Evolutionary conservation across 1,140 invertebrate species (phyloP).

Genomic region (Lordiphosa collinella): DNA sequence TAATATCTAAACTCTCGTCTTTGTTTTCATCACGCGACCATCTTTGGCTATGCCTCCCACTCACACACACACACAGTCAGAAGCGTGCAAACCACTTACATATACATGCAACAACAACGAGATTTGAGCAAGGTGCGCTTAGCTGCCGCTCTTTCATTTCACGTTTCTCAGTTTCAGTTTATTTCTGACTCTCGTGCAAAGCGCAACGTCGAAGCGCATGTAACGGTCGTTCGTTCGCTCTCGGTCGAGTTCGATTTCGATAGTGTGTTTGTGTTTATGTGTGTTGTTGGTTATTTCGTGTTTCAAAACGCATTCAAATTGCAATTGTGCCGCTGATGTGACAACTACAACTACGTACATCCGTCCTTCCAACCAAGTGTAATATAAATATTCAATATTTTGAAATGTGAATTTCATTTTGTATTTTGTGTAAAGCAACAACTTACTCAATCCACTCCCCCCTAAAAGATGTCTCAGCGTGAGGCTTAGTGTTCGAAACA

Average conservation of each 20-base stretch:
- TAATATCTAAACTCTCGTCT: not conserved
- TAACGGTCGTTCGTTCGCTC: constrained; percentile 30
- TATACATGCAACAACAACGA: constrained; percentile 49
- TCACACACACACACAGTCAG: constrained; percentile 8
- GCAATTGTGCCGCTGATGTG: no score
- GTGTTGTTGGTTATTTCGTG: constrained; percentile 38
- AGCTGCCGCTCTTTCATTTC: constrained; percentile 50
- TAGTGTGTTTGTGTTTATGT: constrained; percentile 13
- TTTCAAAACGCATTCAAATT: constrained; percentile 18
- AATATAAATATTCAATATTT: no score
- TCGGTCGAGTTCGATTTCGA: constrained; percentile 10
- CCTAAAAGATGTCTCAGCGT: no score
- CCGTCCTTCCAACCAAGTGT: no score
- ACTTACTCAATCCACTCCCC: no score
- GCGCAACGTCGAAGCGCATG: constrained; percentile 57
- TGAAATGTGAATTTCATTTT: no score
- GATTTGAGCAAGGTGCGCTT: constrained; percentile 73
- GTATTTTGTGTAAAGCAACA: no score
- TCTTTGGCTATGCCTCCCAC: constrained; percentile 26
- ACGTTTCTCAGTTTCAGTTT: constrained; percentile 59
- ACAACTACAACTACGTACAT: no score
- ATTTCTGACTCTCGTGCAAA: constrained; percentile 75
- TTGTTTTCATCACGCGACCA: constrained; percentile 32
- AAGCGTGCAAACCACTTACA: constrained; percentile 4
- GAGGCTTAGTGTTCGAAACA: no score